Evolutionary conservation across 2,113 vertebrate genomes (phyloP).

Genomic region (Periophthalmus modestus): DNA sequence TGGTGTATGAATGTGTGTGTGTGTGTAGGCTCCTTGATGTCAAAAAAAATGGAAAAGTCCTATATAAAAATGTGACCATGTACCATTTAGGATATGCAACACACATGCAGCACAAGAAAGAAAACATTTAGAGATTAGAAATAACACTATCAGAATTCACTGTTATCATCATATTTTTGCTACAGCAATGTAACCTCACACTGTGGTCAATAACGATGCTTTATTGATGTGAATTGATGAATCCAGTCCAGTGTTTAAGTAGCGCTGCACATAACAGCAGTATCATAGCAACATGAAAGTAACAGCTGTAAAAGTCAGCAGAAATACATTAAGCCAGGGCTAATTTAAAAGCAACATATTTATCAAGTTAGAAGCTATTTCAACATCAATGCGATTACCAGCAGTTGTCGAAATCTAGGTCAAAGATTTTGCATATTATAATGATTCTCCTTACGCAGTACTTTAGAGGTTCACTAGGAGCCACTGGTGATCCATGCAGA

Average conservation of each 20-base stretch:
- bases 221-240: slow-evolving; percentile 22
- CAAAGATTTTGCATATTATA: slow-evolving; percentile 43
- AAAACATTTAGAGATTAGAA: not conserved
- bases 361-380: slow-evolving; percentile 18
- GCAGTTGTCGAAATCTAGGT: slow-evolving; percentile 41
- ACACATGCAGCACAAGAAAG: too few species aligned
- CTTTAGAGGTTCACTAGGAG: slow-evolving; percentile 59
- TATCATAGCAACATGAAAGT: too few species aligned
- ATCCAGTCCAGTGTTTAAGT: too few species aligned
- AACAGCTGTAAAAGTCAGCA: too few species aligned
- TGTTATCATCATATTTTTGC: not conserved
- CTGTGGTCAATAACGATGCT: slow-evolving; percentile 32
- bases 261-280: too few species aligned
- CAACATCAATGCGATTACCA: slow-evolving; percentile 39
- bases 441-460: slow-evolving; percentile 23
- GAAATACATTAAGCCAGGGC: slow-evolving; percentile 6
- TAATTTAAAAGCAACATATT: slow-evolving; percentile 6
- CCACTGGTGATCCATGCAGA: slow-evolving; percentile 53
- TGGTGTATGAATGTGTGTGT: too few species aligned
- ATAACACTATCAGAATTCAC: not conserved
- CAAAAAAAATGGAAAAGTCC: too few species aligned
- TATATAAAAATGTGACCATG: too few species aligned
- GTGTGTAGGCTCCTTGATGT: too few species aligned
- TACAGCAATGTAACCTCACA: slow-evolving; percentile 15
- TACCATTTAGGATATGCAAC: too few species aligned